Evolutionary conservation across 2,888 invertebrate genomes (phyloP).

Genomic region (Yponomeuta evonymella): DNA sequence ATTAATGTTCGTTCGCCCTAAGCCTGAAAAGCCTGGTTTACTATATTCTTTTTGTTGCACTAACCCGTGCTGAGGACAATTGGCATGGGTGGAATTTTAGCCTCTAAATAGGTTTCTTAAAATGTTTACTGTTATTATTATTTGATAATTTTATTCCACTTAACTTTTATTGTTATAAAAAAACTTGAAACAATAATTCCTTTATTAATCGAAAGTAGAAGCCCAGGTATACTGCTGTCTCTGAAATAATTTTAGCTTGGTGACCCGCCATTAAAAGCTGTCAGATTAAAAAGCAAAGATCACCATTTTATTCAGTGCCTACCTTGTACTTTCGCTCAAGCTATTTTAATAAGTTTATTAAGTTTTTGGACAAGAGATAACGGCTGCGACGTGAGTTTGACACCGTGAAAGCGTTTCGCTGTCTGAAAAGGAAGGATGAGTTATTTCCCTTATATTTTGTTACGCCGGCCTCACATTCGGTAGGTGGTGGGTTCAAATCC

Average conservation of each 20-base stretch:
- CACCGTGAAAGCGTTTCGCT: background rate
- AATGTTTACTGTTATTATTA: no score
- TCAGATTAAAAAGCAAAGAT: background rate
- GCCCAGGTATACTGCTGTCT: background rate
- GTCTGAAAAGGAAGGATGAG: background rate
- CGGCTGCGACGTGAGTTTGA: background rate
- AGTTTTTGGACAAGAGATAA: constrained; percentile 1
- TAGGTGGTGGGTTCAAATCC: no score
- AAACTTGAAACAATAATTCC: background rate
- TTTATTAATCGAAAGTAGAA: background rate
- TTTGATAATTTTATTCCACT: no score
- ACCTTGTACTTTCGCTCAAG: background rate
- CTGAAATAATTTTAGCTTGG: background rate
- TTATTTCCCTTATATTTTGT: background rate
- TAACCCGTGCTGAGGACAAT: no score
- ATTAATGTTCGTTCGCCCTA: no score
- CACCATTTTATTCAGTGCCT: background rate
- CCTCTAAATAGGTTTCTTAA: no score
- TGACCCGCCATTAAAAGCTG: background rate
- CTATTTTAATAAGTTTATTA: background rate
- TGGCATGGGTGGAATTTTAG: no score
- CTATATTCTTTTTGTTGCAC: no score
- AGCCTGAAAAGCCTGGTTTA: no score
- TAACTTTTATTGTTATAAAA: no score
- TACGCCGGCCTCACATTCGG: no score